phyloP scores from a whole-genome alignment of 2,113 vertebrate genomes.

The Semnornis frantzii region DNA sequence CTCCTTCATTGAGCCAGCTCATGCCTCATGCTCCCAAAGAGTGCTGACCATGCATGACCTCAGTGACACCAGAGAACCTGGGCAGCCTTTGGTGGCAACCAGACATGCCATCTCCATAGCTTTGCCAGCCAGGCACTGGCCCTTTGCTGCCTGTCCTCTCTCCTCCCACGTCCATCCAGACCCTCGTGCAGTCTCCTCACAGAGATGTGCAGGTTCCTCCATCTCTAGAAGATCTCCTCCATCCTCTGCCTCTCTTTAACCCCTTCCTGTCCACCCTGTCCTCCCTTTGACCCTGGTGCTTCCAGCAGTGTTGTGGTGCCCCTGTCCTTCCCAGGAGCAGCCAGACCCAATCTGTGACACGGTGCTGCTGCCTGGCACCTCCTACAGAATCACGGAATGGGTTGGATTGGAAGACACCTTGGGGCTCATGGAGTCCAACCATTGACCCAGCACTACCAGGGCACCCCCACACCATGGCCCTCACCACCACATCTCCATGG shows the following conservation, averaged over 20 bases:
- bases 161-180: rapidly evolving
- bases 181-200: background rate
- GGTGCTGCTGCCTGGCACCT: background rate
- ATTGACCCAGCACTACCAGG: no score
- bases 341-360: background rate
- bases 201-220: background rate
- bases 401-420: no score
- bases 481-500: no score
- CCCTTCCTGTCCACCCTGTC: background rate
- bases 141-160: background rate
- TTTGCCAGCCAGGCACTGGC: background rate
- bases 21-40: rapidly evolving
- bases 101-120: background rate
- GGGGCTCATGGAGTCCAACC: no score
- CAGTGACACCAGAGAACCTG: background rate
- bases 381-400: no score
- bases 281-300: background rate
- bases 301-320: background rate
- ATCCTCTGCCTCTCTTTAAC: background rate
- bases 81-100: background rate
- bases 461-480: no score
- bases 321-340: background rate
- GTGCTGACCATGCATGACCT: background rate
- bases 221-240: background rate
- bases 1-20: background rate